Percentiles rank a stretch among this genome's conserved stretches.
Evolutionary conservation across 30 jellyfish, hydroid and myxozoan species (phyloP).

Genomic region (Cassiopea xamachana): DNA sequence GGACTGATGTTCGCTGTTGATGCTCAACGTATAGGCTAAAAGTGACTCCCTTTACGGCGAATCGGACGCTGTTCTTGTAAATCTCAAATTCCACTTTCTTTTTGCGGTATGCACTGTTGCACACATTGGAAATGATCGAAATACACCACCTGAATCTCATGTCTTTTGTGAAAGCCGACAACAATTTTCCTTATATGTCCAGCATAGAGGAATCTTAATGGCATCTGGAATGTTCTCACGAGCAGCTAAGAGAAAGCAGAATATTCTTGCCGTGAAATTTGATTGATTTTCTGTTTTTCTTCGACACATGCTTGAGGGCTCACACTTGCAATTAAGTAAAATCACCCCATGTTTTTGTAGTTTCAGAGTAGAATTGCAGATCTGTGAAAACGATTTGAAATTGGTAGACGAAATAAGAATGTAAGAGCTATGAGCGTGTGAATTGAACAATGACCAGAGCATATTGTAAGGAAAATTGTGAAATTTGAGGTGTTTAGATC

Average conservation of each 20-base stretch:
- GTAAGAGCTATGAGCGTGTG: not conserved
- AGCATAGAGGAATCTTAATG: not conserved
- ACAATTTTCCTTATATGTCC: not conserved
- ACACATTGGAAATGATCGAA: too few relatives aligned
- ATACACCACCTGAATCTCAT: not conserved
- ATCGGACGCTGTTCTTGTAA: too few relatives aligned
- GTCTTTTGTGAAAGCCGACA: not conserved
- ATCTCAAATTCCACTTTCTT: too few relatives aligned
- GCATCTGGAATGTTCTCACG: slow-evolving; percentile 1
- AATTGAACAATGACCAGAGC: not conserved
- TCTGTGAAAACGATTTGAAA: not conserved
- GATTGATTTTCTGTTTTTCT: not conserved
- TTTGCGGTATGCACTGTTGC: too few relatives aligned
- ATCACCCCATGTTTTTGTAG: not conserved
- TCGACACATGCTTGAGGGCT: not conserved
- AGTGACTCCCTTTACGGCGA: too few relatives aligned
- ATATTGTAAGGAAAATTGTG: not conserved
- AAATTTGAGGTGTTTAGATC: not conserved
- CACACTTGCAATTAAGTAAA: not conserved
- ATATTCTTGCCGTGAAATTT: not conserved
- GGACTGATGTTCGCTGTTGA: too few relatives aligned
- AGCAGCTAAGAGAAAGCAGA: not conserved
- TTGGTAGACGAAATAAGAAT: not conserved
- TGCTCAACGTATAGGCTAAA: too few relatives aligned
- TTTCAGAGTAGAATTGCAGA: not conserved